phyloP scores from a whole-genome alignment of 1,140 invertebrate genomes.

The Acyrthosiphon pisum region DNA sequence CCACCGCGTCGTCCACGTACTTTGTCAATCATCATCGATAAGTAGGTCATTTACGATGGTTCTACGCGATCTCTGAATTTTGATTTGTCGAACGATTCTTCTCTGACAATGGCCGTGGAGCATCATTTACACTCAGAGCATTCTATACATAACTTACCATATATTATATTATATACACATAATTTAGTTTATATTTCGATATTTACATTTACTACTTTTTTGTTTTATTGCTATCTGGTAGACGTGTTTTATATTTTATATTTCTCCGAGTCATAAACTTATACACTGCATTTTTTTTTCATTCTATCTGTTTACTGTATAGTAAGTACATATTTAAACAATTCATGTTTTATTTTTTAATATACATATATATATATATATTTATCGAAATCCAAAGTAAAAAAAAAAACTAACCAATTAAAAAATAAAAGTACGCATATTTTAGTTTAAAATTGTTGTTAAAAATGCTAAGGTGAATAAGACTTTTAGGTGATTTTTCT shows the following conservation, averaged over 20 bases:
- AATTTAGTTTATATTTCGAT: not conserved
- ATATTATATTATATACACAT: not conserved
- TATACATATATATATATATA: too few relatives aligned
- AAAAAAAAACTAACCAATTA: not conserved
- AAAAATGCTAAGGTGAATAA: not conserved
- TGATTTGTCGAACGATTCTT: not conserved
- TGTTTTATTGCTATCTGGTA: not conserved
- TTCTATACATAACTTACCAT: not conserved
- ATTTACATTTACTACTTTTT: conserved; percentile 3
- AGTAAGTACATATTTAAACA: not conserved
- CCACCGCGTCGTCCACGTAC: too few relatives aligned
- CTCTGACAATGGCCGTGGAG: not conserved
- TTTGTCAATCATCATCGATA: not conserved
- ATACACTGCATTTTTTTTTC: not conserved
- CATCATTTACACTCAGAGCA: not conserved
- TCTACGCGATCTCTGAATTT: not conserved
- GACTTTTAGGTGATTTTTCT: not conserved
- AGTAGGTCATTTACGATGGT: not conserved
- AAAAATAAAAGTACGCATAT: not conserved
- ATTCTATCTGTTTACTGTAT: not conserved
- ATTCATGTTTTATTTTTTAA: not conserved
- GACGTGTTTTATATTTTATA: not conserved
- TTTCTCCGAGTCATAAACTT: not conserved
- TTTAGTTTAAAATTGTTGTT: not conserved
- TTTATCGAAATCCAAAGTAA: not conserved